phyloP scores from a whole-genome alignment of 2,888 invertebrate species.

The Aphrophora alni region DNA sequence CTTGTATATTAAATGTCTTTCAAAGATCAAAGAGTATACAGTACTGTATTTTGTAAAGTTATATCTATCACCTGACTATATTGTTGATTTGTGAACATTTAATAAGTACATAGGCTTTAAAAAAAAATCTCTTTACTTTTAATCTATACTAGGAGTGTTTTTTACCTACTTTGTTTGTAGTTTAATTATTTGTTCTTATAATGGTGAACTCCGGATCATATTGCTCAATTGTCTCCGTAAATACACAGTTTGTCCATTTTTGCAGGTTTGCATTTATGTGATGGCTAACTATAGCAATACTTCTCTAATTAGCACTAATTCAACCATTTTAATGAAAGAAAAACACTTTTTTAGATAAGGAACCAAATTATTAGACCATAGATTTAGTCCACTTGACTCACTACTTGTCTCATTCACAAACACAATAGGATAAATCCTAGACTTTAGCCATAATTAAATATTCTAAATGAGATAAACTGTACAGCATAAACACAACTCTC shows the following conservation, averaged over 20 bases:
- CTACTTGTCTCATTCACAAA: not conserved
- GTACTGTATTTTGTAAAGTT: too few species aligned
- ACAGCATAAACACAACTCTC: not conserved
- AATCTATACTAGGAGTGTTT: too few species aligned
- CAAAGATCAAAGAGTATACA: too few species aligned
- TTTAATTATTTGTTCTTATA: not conserved
- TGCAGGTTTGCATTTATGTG: not conserved
- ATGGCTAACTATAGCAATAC: not conserved
- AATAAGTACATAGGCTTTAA: not conserved
- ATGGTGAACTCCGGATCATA: not conserved
- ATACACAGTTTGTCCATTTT: conserved; percentile 6
- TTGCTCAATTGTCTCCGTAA: conserved; percentile 2
- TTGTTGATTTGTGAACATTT: not conserved
- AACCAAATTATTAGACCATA: conserved; percentile 2
- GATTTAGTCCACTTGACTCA: not conserved
- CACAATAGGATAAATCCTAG: not conserved
- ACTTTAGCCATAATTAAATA: not conserved
- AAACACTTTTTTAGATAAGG: not conserved
- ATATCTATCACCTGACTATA: not conserved
- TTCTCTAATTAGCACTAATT: not conserved
- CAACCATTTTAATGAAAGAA: not conserved
- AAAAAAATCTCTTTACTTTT: not conserved
- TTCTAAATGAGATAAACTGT: conserved; percentile 1
- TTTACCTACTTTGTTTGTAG: not conserved
- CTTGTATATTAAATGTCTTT: too few species aligned